Evolutionary conservation across 1,140 invertebrate species (phyloP), one percentile per base, ranked within the genome.

Genomic region (Pseudomyrmex flavicornis): DNA sequence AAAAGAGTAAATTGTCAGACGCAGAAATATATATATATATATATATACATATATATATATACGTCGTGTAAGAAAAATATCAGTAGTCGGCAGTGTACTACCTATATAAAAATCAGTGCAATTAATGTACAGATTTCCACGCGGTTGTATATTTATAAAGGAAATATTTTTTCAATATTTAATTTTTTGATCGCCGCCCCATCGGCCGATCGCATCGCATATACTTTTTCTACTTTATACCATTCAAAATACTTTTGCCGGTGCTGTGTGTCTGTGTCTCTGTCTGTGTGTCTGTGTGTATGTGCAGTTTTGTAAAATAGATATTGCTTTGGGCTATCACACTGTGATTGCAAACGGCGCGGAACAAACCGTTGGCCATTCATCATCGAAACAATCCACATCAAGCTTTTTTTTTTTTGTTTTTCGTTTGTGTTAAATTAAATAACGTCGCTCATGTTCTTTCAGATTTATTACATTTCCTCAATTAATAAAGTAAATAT

Each of bases 271-370:
- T 59, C 13, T 10, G 17, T 2, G 5, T 5, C 4, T 59, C 8
- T 10, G 46, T 75, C n/a, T 35, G 35, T 35, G 5, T 35, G 5
- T 35, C 5, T 35, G 35, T 35, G 35, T 35, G 5, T 35, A 5
- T 35, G 58, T 50, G 17, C 15, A 83, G 48, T 61, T 79, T 85
- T 50, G 68, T 69, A 68, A 70, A 76, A 76, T 87, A 86, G 54
- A 87, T 90, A 91, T 91, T 89, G 84, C 87, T 91, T 90, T 83
- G 66, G 50, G 35, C 87, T 85, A 90, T 90, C 88, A 88, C 89
- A 89, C 83, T 88, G 72, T 75, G 70, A 82, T 84, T 74, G 69
- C 50, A 12, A 56, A 52, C 3, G 52, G 7, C 66, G 22, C 52
- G 56, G 46, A 46, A 82, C 46, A n/a, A 58, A 82, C 56, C 66